These are phyloP conservation scores for Candoia aspera DNA, from an alignment of 2,113 vertebrate genomes.

Conservation along the genomic window DNA sequence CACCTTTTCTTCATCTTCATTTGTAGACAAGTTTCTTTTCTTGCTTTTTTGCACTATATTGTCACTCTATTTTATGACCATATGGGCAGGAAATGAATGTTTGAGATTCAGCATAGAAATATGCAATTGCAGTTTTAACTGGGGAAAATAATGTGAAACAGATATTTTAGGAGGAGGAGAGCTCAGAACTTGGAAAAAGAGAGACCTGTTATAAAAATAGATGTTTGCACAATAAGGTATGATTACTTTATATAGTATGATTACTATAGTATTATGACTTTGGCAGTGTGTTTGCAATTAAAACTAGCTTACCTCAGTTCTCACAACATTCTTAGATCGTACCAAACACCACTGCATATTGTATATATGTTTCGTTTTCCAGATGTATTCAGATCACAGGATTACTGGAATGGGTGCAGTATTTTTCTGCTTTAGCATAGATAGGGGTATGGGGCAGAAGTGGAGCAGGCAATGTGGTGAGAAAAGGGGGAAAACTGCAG, in stretches of 20 bases:
- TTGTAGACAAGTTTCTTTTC: not conserved
- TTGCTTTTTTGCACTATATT: conserved; percentile 52
- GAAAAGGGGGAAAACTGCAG: not conserved
- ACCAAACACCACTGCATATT: not conserved
- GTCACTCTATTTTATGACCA: conserved; percentile 56
- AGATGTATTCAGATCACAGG: not conserved
- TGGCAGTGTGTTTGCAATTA: not conserved
- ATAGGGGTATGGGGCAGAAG: not conserved
- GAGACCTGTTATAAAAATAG: conserved; percentile 28
- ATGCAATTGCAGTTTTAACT: conserved; percentile 65
- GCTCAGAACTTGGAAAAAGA: conserved; percentile 50
- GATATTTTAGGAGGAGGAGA: conserved; percentile 54
- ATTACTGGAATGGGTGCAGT: not conserved
- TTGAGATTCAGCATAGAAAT: conserved; percentile 64
- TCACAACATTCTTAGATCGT: not conserved
- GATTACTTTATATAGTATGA: not conserved
- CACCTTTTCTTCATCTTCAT: not conserved
- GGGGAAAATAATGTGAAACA: conserved; percentile 63
- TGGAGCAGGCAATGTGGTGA: not conserved
- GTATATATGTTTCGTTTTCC: not conserved
- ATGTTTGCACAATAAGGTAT: conserved; percentile 29
- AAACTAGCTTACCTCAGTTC: not conserved
- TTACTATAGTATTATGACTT: not conserved
- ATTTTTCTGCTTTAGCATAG: not conserved
- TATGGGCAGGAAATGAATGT: conserved; percentile 65